Percentiles rank a stretch among this genome's conserved stretches.
Evolutionary conservation across 2,113 vertebrate genomes (phyloP).

Genomic region (Zosterops borbonicus): DNA sequence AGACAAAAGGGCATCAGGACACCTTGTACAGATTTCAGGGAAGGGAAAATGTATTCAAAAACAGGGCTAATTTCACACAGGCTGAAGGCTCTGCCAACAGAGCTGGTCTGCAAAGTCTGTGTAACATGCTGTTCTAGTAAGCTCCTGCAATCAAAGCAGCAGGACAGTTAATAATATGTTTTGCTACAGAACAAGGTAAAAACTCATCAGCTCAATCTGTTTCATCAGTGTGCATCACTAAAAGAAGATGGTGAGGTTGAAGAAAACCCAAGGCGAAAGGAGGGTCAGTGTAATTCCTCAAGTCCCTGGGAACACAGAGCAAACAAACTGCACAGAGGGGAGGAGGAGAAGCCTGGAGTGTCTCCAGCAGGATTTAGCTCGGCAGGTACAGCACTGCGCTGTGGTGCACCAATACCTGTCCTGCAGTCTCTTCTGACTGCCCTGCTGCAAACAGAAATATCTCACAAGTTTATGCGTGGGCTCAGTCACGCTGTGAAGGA

Average conservation of each 20-base stretch:
- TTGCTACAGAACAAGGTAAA: neutral
- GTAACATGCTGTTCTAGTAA: neutral
- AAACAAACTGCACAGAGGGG: neutral
- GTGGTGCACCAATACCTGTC: fast-evolving
- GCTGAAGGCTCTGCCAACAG: neutral
- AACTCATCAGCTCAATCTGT: neutral
- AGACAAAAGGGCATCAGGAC: neutral
- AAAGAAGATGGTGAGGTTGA: neutral
- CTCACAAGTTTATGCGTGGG: fast-evolving
- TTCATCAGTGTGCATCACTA: neutral
- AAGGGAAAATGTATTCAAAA: neutral
- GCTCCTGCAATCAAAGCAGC: neutral
- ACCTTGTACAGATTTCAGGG: neutral
- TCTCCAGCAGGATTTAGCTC: neutral
- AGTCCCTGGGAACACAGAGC: neutral
- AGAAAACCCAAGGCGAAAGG: neutral
- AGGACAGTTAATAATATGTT: neutral
- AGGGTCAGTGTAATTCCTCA: neutral
- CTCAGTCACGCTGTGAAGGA: neutral
- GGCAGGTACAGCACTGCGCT: neutral
- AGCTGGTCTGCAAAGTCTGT: neutral
- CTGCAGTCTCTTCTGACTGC: neutral
- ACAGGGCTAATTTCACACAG: neutral
- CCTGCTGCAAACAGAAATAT: neutral
- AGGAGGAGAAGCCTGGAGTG: neutral